A percentile compares a stretch with the other conserved stretches of the same genome.
These are phyloP conservation scores for Ceratoteleas bidentatus DNA, from an alignment of 1,140 invertebrate genomes.

Conservation along the genomic window DNA sequence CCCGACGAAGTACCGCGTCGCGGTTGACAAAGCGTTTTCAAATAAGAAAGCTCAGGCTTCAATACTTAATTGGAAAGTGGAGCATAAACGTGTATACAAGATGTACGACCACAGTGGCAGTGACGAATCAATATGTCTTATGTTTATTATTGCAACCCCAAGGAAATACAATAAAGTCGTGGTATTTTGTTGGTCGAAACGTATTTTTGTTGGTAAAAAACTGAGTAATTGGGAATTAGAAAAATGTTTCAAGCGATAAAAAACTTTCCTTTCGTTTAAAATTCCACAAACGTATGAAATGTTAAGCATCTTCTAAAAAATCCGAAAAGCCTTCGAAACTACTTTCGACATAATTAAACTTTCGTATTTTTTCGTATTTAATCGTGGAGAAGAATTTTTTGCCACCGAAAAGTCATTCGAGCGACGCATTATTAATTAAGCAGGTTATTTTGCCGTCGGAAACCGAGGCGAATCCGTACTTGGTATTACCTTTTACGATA, in stretches of 20 bases:
- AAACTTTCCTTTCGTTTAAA: no score
- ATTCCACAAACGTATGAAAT: no score
- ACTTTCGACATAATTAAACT: no score
- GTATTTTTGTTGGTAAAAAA: no score
- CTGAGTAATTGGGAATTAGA: no score
- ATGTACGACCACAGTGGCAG: background rate
- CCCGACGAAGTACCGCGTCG: background rate
- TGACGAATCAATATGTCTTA: background rate
- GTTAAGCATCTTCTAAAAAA: no score
- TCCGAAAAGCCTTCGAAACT: no score
- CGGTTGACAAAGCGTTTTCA: background rate
- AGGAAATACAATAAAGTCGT: no score
- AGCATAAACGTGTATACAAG: background rate
- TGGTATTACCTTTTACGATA: slow-evolving; percentile 51
- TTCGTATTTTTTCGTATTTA: background rate
- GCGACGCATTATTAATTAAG: slow-evolving; percentile 36
- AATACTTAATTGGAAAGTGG: background rate
- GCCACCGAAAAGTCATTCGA: background rate
- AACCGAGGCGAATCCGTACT: slow-evolving; percentile 21
- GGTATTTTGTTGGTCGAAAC: no score
- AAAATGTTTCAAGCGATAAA: no score
- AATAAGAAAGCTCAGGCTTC: background rate
- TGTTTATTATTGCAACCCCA: no score
- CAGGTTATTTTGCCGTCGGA: slow-evolving; percentile 24
- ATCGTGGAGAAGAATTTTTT: background rate